phyloP scores from a whole-genome alignment of 2,888 invertebrate genomes.

The Pyrrhosoma nymphula region DNA sequence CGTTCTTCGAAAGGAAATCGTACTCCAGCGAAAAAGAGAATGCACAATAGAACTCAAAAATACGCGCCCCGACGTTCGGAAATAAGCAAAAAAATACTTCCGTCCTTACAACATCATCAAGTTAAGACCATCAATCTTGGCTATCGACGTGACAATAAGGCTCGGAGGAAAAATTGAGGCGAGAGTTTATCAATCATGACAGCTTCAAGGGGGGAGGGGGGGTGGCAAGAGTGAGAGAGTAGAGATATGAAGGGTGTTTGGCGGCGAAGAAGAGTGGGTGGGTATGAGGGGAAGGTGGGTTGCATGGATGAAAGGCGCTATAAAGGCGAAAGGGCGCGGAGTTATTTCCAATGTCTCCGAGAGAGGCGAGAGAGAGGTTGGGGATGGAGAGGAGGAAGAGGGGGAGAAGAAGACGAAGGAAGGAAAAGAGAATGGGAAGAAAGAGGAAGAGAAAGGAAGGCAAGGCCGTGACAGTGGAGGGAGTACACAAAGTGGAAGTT shows the following conservation, averaged over 20 bases:
- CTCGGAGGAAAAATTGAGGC: conserved; percentile 10
- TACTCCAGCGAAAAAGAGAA: background rate
- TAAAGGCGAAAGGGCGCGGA: background rate
- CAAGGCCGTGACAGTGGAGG: background rate
- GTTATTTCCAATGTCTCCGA: conserved; percentile 2
- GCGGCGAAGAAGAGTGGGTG: background rate
- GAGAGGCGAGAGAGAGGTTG: background rate
- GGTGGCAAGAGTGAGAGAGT: background rate
- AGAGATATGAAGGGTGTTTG: background rate
- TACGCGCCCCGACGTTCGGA: background rate
- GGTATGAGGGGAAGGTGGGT: background rate
- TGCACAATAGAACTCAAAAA: background rate
- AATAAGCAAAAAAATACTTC: background rate
- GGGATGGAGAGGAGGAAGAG: background rate
- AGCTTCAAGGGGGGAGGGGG: background rate
- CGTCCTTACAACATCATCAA: conserved; percentile 12
- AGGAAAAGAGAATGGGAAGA: background rate
- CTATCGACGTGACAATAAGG: background rate
- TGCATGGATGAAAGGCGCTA: background rate
- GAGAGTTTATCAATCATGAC: conserved; percentile 38
- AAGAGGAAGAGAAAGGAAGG: background rate
- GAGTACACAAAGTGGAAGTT: conserved; percentile 59
- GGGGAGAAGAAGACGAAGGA: background rate
- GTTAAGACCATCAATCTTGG: conserved; percentile 46
- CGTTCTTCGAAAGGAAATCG: background rate